phyloP scores from a whole-genome alignment of 2,113 vertebrate genomes.

The Prolemur simus region DNA sequence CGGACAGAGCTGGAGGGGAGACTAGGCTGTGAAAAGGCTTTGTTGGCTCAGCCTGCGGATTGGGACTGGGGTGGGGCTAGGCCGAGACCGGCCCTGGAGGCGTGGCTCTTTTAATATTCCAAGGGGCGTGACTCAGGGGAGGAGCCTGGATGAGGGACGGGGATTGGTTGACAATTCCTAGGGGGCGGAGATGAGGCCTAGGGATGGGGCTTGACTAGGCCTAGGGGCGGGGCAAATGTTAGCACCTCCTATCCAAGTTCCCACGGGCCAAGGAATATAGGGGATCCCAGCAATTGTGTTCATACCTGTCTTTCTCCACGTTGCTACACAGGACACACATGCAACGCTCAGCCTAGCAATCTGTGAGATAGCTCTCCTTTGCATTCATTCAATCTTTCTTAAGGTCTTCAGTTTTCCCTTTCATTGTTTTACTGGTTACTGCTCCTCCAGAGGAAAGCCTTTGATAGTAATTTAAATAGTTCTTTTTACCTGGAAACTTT shows the following conservation, averaged over 20 bases:
- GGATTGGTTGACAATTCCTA: neutral
- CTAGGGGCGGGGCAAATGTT: neutral
- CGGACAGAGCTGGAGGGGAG: neutral
- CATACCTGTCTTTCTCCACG: neutral
- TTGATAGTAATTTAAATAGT: neutral
- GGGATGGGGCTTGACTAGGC: neutral
- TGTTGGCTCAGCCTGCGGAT: too few species aligned
- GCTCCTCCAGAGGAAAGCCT: neutral
- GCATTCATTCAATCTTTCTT: neutral
- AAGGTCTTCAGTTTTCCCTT: neutral
- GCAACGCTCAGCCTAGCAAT: neutral
- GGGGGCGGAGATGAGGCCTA: neutral
- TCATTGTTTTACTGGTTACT: neutral
- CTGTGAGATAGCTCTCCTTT: neutral
- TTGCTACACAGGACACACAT: neutral
- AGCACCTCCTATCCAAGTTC: neutral
- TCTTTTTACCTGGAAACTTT: neutral
- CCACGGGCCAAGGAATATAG: too few species aligned
- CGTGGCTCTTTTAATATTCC: neutral
- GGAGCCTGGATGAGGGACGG: neutral
- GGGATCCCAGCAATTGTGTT: neutral
- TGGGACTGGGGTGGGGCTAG: too few species aligned
- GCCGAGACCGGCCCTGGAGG: neutral
- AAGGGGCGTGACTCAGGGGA: neutral
- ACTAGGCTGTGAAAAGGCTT: rapidly evolving